Percentiles rank a stretch among this genome's conserved stretches.
phyloP scores from a whole-genome alignment of 2,797 vertebrate genomes.

The Lutra lutra region DNA sequence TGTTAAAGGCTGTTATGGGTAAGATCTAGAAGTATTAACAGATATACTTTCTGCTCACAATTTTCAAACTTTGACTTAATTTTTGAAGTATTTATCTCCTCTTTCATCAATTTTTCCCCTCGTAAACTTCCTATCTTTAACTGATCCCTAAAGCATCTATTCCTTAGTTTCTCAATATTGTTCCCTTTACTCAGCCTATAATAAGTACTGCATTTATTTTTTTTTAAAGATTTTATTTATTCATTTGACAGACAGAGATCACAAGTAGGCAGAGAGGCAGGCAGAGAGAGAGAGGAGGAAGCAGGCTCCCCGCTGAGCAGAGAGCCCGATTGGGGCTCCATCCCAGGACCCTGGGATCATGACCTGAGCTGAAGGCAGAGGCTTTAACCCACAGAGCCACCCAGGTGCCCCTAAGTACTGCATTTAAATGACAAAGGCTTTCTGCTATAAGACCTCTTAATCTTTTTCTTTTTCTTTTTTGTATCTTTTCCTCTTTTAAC shows the following conservation, averaged over 20 bases:
- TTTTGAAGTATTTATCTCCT: not conserved
- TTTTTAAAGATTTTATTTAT: too few species aligned
- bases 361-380: too few species aligned
- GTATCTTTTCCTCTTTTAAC: not conserved
- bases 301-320: too few species aligned
- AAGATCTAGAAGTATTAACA: slow-evolving; percentile 38
- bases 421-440: not conserved
- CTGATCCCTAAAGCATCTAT: too few species aligned
- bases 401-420: not conserved
- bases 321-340: too few species aligned
- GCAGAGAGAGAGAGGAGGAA: too few species aligned
- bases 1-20: not conserved
- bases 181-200: not conserved
- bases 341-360: too few species aligned
- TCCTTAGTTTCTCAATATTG: not conserved
- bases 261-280: too few species aligned
- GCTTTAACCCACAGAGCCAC: too few species aligned
- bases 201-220: not conserved
- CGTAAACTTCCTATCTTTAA: not conserved
- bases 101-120: not conserved
- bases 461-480: not conserved
- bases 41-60: not conserved
- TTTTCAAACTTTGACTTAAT: slow-evolving; percentile 9
- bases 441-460: not conserved
- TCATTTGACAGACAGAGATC: too few species aligned